phyloP scores from a whole-genome alignment of 2,113 vertebrate species.

The Brachyhypopomus occidentalis region DNA sequence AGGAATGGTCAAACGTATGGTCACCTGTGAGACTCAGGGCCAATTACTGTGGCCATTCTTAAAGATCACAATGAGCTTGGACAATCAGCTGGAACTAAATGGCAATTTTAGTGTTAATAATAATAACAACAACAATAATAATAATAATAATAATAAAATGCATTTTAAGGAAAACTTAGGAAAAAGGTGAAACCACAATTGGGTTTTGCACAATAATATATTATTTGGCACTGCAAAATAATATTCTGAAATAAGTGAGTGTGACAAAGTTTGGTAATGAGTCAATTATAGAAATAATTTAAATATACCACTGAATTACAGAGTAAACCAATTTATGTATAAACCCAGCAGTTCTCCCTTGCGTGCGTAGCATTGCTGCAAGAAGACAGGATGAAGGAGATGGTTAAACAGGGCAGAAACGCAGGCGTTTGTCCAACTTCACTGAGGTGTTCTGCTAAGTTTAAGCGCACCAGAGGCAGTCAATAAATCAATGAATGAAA shows the following conservation, averaged over 20 bases:
- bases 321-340: neutral
- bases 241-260: no score
- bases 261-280: no score
- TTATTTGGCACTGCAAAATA: no score
- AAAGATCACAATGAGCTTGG: neutral
- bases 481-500: slow-evolving; percentile 10
- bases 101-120: neutral
- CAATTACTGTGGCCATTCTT: neutral
- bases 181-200: no score
- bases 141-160: neutral
- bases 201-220: no score
- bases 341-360: neutral
- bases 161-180: no score
- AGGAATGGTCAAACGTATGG: neutral
- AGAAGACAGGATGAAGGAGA: neutral
- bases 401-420: neutral
- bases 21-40: neutral
- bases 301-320: no score
- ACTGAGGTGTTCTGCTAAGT: neutral
- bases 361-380: neutral
- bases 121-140: no score
- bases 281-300: no score
- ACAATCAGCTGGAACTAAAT: neutral
- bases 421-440: neutral
- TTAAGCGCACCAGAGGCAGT: slow-evolving; percentile 2